Conservation (phyloP, 1,140 invertebrate genomes). For the Sycobia sp. region DNA sequence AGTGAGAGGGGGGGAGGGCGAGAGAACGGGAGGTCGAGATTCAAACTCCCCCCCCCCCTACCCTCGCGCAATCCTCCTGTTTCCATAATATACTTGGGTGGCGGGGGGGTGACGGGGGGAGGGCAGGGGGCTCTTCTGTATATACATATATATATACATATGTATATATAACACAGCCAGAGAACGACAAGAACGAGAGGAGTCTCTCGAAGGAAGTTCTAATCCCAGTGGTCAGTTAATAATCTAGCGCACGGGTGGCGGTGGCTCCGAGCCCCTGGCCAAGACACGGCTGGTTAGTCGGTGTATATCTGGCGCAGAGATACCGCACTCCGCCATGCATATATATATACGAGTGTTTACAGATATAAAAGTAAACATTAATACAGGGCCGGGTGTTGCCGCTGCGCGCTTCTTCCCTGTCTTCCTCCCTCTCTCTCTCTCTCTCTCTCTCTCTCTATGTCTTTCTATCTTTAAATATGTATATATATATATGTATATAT, state of each 20-base stretch:
- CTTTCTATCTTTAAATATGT: too few species aligned
- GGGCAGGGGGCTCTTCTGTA: too few species aligned
- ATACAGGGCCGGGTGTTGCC: slow-evolving; percentile 45
- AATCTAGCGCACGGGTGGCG: slow-evolving; percentile 43
- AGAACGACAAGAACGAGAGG: slow-evolving; percentile 32
- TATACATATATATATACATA: too few species aligned
- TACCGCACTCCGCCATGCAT: too few species aligned
- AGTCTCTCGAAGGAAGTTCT: slow-evolving; percentile 49
- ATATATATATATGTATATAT: too few species aligned
- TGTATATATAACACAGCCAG: slow-evolving; percentile 24
- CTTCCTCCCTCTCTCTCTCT: slow-evolving; percentile 24
- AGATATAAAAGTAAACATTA: slow-evolving; percentile 61
- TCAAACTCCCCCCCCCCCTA: slow-evolving; percentile 24
- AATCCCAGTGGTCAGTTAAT: slow-evolving; percentile 58
- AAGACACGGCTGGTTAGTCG: slow-evolving; percentile 44
- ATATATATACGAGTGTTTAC: slow-evolving; percentile 59
- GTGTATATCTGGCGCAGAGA: slow-evolving; percentile 45
- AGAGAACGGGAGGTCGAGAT: slow-evolving; percentile 3
- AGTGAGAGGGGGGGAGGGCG: too few species aligned
- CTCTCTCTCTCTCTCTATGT: too few species aligned
- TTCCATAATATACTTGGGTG: slow-evolving; percentile 35
- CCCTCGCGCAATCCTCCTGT: slow-evolving; percentile 26
- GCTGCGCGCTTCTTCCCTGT: not conserved
- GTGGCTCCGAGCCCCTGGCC: slow-evolving; percentile 37
- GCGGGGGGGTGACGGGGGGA: slow-evolving; percentile 21